A percentile compares a stretch with the other conserved stretches of the same genome.
Evolutionary conservation across 2,888 invertebrate species (phyloP).

Genomic region (Parasteatoda lunata): DNA sequence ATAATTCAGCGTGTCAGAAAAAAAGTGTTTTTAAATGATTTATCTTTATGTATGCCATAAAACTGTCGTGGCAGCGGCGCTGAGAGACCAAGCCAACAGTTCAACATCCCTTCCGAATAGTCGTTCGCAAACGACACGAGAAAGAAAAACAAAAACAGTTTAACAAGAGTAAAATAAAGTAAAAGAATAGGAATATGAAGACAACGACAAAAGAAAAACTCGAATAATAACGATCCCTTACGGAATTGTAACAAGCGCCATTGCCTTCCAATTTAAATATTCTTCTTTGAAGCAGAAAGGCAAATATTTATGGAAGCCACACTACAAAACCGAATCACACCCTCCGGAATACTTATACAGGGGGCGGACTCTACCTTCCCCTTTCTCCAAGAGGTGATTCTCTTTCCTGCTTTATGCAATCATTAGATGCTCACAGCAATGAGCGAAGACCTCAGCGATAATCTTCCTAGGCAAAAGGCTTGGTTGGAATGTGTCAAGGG

Average conservation of each 20-base stretch:
- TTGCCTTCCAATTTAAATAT: slow-evolving; percentile 65
- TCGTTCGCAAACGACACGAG: background rate
- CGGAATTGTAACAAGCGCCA: slow-evolving; percentile 63
- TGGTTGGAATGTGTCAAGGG: background rate
- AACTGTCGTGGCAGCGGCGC: too few species aligned
- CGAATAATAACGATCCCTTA: slow-evolving; percentile 53
- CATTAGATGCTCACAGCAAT: slow-evolving; percentile 58
- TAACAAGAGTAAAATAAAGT: background rate
- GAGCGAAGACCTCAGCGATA: slow-evolving; percentile 45
- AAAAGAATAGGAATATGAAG: slow-evolving; percentile 3
- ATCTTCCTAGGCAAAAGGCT: slow-evolving; percentile 29
- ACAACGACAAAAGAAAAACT: slow-evolving; percentile 37
- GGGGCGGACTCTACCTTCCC: slow-evolving; percentile 15
- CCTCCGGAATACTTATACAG: slow-evolving; percentile 48
- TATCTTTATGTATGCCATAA: too few species aligned
- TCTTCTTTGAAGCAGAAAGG: slow-evolving; percentile 52
- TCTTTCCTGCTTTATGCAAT: slow-evolving; percentile 55
- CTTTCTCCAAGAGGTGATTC: slow-evolving; percentile 24
- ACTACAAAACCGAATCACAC: slow-evolving; percentile 67
- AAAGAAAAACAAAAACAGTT: background rate
- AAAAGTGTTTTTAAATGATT: too few species aligned
- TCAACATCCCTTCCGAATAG: background rate
- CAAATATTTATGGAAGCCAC: slow-evolving; percentile 54
- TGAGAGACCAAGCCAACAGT: background rate
- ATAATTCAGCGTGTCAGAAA: too few species aligned